These are phyloP conservation scores for Torymus tubicola DNA, from an alignment of 2,888 invertebrate genomes.

Conservation along the genomic window DNA sequence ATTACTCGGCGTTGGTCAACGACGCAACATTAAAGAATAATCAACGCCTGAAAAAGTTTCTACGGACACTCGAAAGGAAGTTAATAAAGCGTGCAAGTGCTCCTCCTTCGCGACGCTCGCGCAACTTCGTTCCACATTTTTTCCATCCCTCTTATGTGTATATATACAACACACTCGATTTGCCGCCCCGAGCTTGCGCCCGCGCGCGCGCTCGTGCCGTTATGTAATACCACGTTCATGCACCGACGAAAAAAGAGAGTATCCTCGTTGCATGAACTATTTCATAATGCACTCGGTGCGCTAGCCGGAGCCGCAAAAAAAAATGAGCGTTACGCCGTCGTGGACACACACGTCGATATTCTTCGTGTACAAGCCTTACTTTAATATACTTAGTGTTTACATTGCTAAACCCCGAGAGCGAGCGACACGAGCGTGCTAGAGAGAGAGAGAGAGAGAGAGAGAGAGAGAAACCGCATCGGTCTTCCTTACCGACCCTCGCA, in stretches of 20 bases:
- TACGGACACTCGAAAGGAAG: background rate
- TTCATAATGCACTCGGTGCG: conserved; percentile 35
- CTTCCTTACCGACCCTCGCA: conserved; percentile 28
- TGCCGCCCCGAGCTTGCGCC: background rate
- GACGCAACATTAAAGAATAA: background rate
- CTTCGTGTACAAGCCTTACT: conserved; percentile 25
- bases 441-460: no score
- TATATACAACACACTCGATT: background rate
- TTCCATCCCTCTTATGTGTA: background rate
- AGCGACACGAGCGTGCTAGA: conserved; percentile 29
- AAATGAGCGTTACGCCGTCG: background rate
- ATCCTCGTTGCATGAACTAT: conserved; percentile 45
- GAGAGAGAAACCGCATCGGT: conserved; percentile 5
- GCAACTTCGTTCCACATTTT: conserved; percentile 33
- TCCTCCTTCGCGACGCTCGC: background rate
- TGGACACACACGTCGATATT: conserved; percentile 27
- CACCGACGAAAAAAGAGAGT: conserved; percentile 1
- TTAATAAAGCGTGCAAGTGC: conserved; percentile 20
- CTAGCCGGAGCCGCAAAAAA: conserved; percentile 19
- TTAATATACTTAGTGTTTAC: conserved; percentile 51
- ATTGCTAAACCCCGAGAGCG: conserved; percentile 41
- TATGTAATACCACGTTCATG: conserved; percentile 21
- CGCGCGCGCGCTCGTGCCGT: background rate
- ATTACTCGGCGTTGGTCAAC: no score
- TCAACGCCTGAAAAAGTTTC: conserved; percentile 3